Percentiles rank a stretch among this genome's conserved stretches.
phyloP scores from a whole-genome alignment of 2,113 vertebrate species.

The Mohoua ochrocephala region DNA sequence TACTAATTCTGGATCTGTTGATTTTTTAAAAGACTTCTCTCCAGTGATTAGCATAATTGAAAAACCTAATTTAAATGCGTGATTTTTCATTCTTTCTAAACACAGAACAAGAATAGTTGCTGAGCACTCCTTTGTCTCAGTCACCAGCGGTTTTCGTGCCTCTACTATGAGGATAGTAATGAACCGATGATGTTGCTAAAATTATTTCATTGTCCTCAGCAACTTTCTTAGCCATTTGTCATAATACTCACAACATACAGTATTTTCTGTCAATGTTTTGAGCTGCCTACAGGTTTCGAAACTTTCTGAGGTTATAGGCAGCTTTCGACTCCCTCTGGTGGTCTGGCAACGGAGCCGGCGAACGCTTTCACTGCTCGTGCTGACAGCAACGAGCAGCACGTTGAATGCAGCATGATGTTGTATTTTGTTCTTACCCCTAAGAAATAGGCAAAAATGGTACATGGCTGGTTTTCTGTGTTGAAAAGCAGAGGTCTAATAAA shows the following conservation, averaged over 20 bases:
- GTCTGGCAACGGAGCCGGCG: neutral
- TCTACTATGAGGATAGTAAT: neutral
- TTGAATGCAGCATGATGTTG: neutral
- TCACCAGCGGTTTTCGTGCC: neutral
- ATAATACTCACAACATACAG: neutral
- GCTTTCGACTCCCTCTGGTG: conserved; percentile 50
- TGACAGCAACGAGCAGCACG: neutral
- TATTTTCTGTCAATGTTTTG: neutral
- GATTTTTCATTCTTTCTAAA: neutral
- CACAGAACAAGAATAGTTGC: neutral
- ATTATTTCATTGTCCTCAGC: neutral
- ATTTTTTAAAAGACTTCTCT: neutral
- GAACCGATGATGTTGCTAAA: neutral
- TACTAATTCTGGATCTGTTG: neutral
- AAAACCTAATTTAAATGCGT: neutral
- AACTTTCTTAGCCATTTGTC: neutral
- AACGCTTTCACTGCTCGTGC: neutral
- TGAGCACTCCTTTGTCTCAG: neutral
- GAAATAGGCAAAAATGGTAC: neutral
- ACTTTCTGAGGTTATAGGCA: neutral
- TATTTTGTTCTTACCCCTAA: neutral
- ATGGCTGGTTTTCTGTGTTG: neutral
- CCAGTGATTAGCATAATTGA: neutral
- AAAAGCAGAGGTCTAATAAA: neutral
- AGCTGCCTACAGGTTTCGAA: neutral